A percentile compares a stretch with the other conserved stretches of the same genome.
Evolutionary conservation across 2,888 invertebrate genomes (phyloP).

Genomic region (Rhogogaster chlorosoma): DNA sequence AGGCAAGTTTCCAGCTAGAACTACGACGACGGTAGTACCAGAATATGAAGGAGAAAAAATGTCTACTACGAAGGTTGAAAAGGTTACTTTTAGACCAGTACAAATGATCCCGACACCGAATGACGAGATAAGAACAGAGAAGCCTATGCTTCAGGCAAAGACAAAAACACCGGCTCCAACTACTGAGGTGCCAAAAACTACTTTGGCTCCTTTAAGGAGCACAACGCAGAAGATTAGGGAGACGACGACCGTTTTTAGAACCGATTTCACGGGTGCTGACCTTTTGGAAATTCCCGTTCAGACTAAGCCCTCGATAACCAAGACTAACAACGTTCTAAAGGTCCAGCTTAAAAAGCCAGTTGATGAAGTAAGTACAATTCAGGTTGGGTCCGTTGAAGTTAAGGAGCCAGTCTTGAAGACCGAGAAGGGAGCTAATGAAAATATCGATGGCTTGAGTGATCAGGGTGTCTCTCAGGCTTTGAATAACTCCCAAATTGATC

Average conservation of each 20-base stretch:
- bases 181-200: slow-evolving; percentile 80
- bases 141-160: slow-evolving; percentile 79
- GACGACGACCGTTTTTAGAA: slow-evolving; percentile 42
- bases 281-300: slow-evolving; percentile 57
- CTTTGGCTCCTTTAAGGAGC: slow-evolving; percentile 71
- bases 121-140: slow-evolving; percentile 63
- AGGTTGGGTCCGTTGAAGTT: slow-evolving; percentile 68
- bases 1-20: slow-evolving; percentile 63
- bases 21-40: slow-evolving; percentile 60
- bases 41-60: slow-evolving; percentile 35
- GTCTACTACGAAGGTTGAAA: slow-evolving; percentile 71
- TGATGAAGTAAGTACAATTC: slow-evolving; percentile 65
- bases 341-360: slow-evolving; percentile 69
- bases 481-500: slow-evolving; percentile 76
- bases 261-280: slow-evolving; percentile 48
- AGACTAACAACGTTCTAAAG: slow-evolving; percentile 68
- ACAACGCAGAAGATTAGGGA: slow-evolving; percentile 51
- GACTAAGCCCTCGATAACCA: slow-evolving; percentile 63
- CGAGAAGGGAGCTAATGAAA: slow-evolving; percentile 63
- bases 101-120: slow-evolving; percentile 65
- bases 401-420: slow-evolving; percentile 68
- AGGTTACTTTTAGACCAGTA: slow-evolving; percentile 72
- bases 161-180: slow-evolving; percentile 82
- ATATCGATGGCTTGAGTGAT: slow-evolving; percentile 79
- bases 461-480: slow-evolving; percentile 75